Evolutionary conservation across 2,888 invertebrate genomes (phyloP).

Genomic region (Drosophila picticornis): DNA sequence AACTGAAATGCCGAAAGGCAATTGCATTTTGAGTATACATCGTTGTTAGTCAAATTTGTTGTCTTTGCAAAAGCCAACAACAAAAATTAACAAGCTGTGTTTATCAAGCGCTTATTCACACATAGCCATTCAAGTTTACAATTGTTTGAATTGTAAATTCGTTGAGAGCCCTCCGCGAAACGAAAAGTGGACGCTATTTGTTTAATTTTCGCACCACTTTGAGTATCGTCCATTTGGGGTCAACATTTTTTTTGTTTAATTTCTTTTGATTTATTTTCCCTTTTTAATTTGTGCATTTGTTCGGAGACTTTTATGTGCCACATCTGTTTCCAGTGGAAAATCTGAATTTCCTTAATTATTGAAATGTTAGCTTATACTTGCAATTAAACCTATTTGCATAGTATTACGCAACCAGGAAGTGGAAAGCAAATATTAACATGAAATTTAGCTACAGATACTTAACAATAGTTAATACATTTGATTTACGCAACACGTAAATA

Average conservation of each 20-base stretch:
- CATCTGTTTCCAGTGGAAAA: slow-evolving; percentile 43
- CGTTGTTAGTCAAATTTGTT: slow-evolving; percentile 24
- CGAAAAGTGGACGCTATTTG: slow-evolving; percentile 59
- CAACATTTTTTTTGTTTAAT: slow-evolving; percentile 50
- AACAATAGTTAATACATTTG: background rate
- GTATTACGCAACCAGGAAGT: slow-evolving; percentile 55
- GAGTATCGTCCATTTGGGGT: slow-evolving; percentile 29
- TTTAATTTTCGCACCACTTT: slow-evolving; percentile 69
- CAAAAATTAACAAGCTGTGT: slow-evolving; percentile 35
- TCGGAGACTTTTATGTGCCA: slow-evolving; percentile 20
- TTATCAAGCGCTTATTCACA: slow-evolving; percentile 73
- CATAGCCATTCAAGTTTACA: slow-evolving; percentile 67
- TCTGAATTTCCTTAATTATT: slow-evolving; percentile 50
- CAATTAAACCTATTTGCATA: slow-evolving; percentile 35
- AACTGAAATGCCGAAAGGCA: slow-evolving; percentile 57
- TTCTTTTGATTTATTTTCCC: slow-evolving; percentile 9
- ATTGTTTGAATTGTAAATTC: slow-evolving; percentile 77
- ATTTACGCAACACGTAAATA: background rate
- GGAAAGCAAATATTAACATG: slow-evolving; percentile 52
- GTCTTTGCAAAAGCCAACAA: slow-evolving; percentile 58
- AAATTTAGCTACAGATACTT: slow-evolving; percentile 22
- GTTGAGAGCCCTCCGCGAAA: slow-evolving; percentile 53
- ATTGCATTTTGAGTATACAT: slow-evolving; percentile 49
- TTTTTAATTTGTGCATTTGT: slow-evolving; percentile 24
- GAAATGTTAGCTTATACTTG: slow-evolving; percentile 26